Base-by-base conservation (phyloP, 2,797 vertebrate species). In the Mus caroli region DNA sequence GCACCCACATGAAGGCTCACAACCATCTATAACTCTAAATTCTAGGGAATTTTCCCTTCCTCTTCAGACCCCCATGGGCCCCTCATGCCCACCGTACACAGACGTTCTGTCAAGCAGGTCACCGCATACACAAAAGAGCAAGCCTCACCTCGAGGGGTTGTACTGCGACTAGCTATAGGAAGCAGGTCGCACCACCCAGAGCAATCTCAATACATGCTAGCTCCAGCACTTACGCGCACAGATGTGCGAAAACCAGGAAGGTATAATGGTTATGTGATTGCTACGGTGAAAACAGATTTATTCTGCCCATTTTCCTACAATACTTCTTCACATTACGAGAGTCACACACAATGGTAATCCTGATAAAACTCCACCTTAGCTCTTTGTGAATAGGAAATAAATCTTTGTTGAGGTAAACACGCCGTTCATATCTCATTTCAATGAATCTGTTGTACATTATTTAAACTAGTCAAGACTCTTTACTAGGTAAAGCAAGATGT, bases 401-500 rank as follows among this genome's bases (percentile, higher is more conserved):
- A 60, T 71, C 71, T 69, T 95, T 28, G 43, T 28, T 83, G 71
- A 92, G 71, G 12, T 54, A 73, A 93, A 80, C 22, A 90, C 76
- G 83, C 14, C 17, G 13, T 71, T 94, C 34, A 52, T 62, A 92
- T 82, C 60, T 88, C 80, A 88, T 90, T 96, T 82, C 62, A 93
- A 60, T 17, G 76, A 56, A 26, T n/a, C 31, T 56, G 34, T n/a
- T 43, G 87, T 69, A 76, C 82, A 94, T 77, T 80, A 86, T 79
- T 92, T 89, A 88, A 88, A 77, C n/a, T 26, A 95, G 62, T 37
- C 79, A 86, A 26, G 37, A 83, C 67, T 80, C 76, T 94, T 88
- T 80, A 79, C 20, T 79, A 62, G 46, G 10, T 31, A 92, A 93
- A 95, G 71, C 40, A 88, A 91, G 40, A 13, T 52, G 86, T 37